A percentile compares a stretch with the other conserved stretches of the same genome.
These are phyloP conservation scores for Palaemon carinicauda DNA, from an alignment of 1,140 invertebrate species.

Conservation along the genomic window DNA sequence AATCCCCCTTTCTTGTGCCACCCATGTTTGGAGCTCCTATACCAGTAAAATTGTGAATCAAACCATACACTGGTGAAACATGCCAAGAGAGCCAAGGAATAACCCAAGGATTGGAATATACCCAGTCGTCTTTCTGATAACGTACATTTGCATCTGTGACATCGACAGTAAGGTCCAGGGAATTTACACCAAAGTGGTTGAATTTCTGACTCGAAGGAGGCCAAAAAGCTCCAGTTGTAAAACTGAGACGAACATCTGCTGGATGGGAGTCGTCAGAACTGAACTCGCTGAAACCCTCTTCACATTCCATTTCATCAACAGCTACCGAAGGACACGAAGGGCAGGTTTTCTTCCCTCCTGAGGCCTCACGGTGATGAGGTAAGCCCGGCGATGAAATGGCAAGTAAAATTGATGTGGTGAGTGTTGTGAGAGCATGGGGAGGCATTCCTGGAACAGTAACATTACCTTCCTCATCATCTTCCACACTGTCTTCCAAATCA, in stretches of 20 bases:
- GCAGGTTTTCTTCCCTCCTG: too few species aligned
- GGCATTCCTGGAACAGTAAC: conserved; percentile 11
- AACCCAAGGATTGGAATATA: conserved; percentile 44
- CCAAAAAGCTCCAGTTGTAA: conserved; percentile 45
- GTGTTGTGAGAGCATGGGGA: conserved; percentile 36
- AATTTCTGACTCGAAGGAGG: conserved; percentile 29
- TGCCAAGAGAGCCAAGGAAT: conserved; percentile 38
- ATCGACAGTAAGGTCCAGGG: not conserved
- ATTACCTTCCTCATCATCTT: not conserved
- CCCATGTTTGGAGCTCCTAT: conserved; percentile 40
- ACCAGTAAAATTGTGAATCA: conserved; percentile 37
- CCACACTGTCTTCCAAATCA: not conserved
- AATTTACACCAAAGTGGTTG: not conserved
- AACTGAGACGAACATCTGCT: conserved; percentile 29
- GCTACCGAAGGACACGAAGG: too few species aligned
- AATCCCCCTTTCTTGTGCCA: conserved; percentile 12
- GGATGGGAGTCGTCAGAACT: conserved; percentile 8
- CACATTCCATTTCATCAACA: too few species aligned
- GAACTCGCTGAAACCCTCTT: not conserved
- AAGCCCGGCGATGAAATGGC: conserved; percentile 38
- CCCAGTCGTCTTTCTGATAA: conserved; percentile 36
- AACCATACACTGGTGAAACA: conserved; percentile 21
- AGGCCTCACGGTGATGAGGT: not conserved
- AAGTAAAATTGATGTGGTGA: conserved; percentile 44
- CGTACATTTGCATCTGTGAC: not conserved